Evolutionary conservation across 2,797 vertebrate genomes (phyloP), one percentile per base, ranked within the genome.

Genomic region (Nothura maculosa): DNA sequence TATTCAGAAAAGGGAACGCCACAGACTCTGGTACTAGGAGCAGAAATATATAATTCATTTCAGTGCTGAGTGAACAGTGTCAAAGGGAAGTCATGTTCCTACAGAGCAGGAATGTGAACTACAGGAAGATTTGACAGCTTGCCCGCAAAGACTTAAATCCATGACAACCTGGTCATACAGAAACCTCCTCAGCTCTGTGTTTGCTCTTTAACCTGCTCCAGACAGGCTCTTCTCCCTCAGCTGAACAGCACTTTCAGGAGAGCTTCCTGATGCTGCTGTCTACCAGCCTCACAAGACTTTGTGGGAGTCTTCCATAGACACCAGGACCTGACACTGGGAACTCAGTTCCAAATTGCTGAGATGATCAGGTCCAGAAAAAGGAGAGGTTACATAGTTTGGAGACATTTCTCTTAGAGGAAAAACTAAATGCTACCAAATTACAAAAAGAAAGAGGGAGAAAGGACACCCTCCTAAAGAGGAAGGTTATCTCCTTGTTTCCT

Each of bases 91-190:
- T 82, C 38, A 48, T 0, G 0, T 27, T 93, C 16, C 9, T 38
- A 60, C 30, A 78, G 40, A 85, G 61, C 15, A 85, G 19, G 47
- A 83, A 85, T 34, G 11, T 60, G 76, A 94, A 69, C 21, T 45
- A 62, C 15, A 57, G 40, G 40, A 85, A 73, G 32, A 82, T 87
- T 79, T 85, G 42, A 36, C 36, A 77, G 36, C 19, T 1, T 4
- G 42, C 12, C 22, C 36, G 21, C 17, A 21, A 79, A 36, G 15
- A 85, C 16, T 43, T 69, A 69, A 80, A 81, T 78, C 64, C 21
- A 21, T 40, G 34, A 64, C 19, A 83, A 17, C 4, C 80, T 55
- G 88, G 58, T 52, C 68, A 11, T 40, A 8, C 9, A 74, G 40
- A 80, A 74, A 70, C 10, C 1, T 81, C 25, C 25, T 85, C 57